phyloP scores from a whole-genome alignment of 2,113 vertebrate species.

The Copsychus sechellarum region DNA sequence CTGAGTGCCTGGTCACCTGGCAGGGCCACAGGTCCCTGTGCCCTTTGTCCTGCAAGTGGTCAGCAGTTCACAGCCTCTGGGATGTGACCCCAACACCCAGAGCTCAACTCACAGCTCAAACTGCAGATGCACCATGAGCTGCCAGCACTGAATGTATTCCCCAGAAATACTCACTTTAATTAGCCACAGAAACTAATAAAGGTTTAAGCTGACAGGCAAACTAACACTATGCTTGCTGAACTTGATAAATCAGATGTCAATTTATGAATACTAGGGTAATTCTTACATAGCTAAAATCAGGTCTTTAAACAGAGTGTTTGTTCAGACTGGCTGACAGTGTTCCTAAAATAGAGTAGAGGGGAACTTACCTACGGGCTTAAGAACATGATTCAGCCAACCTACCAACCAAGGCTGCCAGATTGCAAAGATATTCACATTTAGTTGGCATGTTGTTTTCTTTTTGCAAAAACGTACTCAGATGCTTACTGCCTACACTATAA shows the following conservation, averaged over 20 bases:
- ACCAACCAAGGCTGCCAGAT: not conserved
- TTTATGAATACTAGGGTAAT: not conserved
- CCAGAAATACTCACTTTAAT: not conserved
- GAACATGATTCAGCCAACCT: not conserved
- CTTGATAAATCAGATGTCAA: not conserved
- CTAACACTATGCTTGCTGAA: not conserved
- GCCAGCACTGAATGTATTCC: not conserved
- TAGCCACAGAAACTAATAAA: not conserved
- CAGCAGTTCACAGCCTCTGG: not conserved
- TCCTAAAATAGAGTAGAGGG: not conserved
- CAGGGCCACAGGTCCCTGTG: not conserved
- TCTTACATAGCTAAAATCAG: not conserved
- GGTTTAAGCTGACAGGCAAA: not conserved
- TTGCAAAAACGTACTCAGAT: not conserved
- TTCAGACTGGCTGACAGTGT: not conserved
- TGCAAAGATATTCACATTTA: not conserved
- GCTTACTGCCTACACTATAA: not conserved
- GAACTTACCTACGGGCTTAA: not conserved
- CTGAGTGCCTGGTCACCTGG: rapidly evolving
- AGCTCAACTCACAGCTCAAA: not conserved
- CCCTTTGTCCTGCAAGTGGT: not conserved
- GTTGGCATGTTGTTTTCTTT: not conserved
- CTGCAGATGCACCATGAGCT: not conserved
- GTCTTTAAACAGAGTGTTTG: not conserved
- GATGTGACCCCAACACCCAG: not conserved